Percentiles rank a stretch among this genome's conserved stretches.
Conservation (phyloP, 2,888 invertebrate genomes). For the Myopa testacea region DNA sequence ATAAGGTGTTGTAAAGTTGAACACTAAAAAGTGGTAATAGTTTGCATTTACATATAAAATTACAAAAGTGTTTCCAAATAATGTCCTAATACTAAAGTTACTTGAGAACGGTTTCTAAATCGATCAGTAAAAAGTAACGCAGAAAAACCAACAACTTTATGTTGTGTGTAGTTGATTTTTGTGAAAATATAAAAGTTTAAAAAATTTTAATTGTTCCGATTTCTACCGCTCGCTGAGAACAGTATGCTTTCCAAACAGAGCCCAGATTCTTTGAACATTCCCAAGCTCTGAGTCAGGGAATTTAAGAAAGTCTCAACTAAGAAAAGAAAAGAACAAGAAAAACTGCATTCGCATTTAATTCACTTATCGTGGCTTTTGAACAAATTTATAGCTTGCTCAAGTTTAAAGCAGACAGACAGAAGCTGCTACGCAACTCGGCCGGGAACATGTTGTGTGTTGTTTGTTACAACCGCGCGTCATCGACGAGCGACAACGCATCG, state of each 20-base stretch:
- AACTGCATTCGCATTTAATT: not conserved
- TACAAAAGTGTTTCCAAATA: too few species aligned
- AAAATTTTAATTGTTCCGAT: too few species aligned
- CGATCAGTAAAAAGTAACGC: not conserved
- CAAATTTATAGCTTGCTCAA: slow-evolving; percentile 8
- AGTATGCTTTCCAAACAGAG: not conserved
- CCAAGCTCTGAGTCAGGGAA: not conserved
- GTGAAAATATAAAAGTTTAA: too few species aligned
- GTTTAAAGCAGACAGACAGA: not conserved
- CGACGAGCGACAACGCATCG: not conserved
- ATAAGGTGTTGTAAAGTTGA: too few species aligned
- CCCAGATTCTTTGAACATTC: not conserved
- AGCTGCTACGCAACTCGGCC: not conserved
- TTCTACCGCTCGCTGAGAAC: not conserved
- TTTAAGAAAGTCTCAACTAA: slow-evolving; percentile 1
- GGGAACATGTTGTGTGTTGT: not conserved
- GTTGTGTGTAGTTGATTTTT: too few species aligned
- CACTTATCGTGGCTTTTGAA: slow-evolving; percentile 10
- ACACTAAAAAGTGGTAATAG: too few species aligned
- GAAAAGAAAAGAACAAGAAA: too few species aligned
- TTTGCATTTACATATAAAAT: too few species aligned
- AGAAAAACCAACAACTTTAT: not conserved
- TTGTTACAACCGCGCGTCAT: too few species aligned
- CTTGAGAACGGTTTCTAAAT: not conserved
- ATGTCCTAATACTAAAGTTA: too few species aligned